Evolutionary conservation across 2,888 invertebrate genomes (phyloP).

Genomic region (Drosophila borborema): DNA sequence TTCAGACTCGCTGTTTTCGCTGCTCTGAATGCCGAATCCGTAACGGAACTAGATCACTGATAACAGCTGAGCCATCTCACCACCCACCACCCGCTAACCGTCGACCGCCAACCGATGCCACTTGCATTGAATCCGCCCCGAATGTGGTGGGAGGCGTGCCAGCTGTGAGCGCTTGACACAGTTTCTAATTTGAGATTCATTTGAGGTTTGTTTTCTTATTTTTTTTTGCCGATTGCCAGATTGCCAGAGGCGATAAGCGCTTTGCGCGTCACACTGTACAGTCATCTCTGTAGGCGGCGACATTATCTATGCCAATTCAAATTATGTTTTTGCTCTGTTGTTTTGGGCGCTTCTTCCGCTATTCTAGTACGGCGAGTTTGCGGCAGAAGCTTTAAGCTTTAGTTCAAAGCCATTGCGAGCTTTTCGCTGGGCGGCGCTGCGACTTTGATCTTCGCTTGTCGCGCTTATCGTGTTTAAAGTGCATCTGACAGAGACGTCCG

Average conservation of each 20-base stretch:
- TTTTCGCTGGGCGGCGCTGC: constrained; percentile 23
- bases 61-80: constrained; percentile 14
- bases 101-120: not conserved
- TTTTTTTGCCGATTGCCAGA: constrained; percentile 17
- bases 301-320: constrained; percentile 11
- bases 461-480: constrained; percentile 39
- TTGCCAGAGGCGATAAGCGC: constrained; percentile 38
- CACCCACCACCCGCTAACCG: not conserved
- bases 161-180: constrained; percentile 54
- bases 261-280: constrained; percentile 5
- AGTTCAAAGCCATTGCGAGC: constrained; percentile 4
- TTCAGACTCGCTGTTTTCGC: constrained; percentile 46
- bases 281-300: constrained; percentile 14
- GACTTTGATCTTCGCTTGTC: constrained; percentile 52
- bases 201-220: not conserved
- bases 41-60: constrained; percentile 17
- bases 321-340: not conserved
- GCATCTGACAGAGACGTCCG: constrained; percentile 4
- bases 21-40: constrained; percentile 17
- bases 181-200: constrained; percentile 27
- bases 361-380: not conserved
- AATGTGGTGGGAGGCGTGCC: constrained; percentile 14
- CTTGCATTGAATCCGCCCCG: constrained; percentile 3
- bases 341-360: not conserved
- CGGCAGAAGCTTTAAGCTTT: constrained; percentile 27